phyloP scores from a whole-genome alignment of 2,797 vertebrate species.

The Antennarius maculatus region DNA sequence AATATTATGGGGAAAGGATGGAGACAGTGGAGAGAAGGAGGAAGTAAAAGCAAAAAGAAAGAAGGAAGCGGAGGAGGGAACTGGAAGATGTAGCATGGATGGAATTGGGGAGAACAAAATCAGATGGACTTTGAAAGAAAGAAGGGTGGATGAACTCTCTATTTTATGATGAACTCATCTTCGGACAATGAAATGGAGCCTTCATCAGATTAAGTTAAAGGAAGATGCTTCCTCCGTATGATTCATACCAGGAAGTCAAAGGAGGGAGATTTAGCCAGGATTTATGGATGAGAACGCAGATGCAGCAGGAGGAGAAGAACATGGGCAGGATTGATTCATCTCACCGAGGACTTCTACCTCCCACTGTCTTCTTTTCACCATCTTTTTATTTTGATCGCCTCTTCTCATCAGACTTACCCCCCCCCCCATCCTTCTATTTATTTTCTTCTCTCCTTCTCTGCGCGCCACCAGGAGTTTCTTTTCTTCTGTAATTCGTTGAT shows the following conservation, averaged over 20 bases:
- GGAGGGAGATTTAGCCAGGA: constrained; percentile 32
- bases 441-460: background rate
- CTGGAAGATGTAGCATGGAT: constrained; percentile 24
- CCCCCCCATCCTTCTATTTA: background rate
- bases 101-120: constrained; percentile 26
- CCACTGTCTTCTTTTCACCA: constrained; percentile 30
- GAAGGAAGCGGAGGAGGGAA: constrained; percentile 5
- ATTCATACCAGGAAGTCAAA: constrained; percentile 27
- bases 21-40: background rate
- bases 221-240: constrained; percentile 25
- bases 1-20: background rate
- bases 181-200: constrained; percentile 10
- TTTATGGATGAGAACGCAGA: constrained; percentile 17
- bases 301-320: constrained; percentile 33
- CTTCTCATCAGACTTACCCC: constrained; percentile 16
- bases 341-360: constrained; percentile 43
- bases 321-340: constrained; percentile 50
- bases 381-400: constrained; percentile 39
- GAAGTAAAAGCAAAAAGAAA: background rate
- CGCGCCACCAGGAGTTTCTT: constrained; percentile 15
- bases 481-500: constrained; percentile 42
- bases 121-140: constrained; percentile 31
- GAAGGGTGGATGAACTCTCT: constrained; percentile 32
- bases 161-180: background rate
- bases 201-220: constrained; percentile 17